Percentiles rank a stretch among this genome's conserved stretches.
Conservation (phyloP, 2,888 invertebrate genomes). For the Parapristionchus giblindavisi region DNA sequence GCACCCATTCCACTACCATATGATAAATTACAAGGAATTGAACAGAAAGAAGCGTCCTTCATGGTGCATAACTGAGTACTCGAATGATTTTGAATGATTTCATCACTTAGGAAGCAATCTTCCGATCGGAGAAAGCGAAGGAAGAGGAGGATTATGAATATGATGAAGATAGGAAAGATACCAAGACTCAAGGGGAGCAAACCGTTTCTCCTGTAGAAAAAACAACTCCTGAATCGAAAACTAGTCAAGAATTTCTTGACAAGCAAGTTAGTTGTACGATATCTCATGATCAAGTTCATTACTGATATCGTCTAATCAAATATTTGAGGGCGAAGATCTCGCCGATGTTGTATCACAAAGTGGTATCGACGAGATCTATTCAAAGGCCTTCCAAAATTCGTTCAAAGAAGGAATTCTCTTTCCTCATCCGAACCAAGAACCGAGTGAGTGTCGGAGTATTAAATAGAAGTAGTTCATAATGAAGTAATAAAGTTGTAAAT, state of each 20-base stretch:
- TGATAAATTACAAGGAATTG: slow-evolving; percentile 6
- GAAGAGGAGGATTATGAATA: slow-evolving; percentile 32
- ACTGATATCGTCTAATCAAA: too few relatives aligned
- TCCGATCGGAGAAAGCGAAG: not conserved
- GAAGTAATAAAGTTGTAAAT: not conserved
- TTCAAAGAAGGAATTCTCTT: slow-evolving; percentile 35
- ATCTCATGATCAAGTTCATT: not conserved
- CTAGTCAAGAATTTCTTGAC: not conserved
- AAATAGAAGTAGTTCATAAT: not conserved
- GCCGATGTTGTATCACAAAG: not conserved
- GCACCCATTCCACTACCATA: slow-evolving; percentile 21
- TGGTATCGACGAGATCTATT: slow-evolving; percentile 29
- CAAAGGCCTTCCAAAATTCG: slow-evolving; percentile 27
- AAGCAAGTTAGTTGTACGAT: not conserved
- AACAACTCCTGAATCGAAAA: slow-evolving; percentile 6
- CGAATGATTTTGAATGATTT: not conserved
- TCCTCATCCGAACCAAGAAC: slow-evolving; percentile 25
- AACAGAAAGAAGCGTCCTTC: slow-evolving; percentile 25
- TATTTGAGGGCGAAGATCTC: slow-evolving; percentile 16
- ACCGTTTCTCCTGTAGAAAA: not conserved
- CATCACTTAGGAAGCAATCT: slow-evolving; percentile 21
- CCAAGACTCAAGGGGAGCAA: not conserved
- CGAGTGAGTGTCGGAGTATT: slow-evolving; percentile 7
- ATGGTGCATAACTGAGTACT: not conserved
- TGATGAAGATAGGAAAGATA: slow-evolving; percentile 22